Evolutionary conservation across 2,888 invertebrate species (phyloP), one percentile per base, ranked within the genome.

Genomic region (Chaitophorus viminalis): DNA sequence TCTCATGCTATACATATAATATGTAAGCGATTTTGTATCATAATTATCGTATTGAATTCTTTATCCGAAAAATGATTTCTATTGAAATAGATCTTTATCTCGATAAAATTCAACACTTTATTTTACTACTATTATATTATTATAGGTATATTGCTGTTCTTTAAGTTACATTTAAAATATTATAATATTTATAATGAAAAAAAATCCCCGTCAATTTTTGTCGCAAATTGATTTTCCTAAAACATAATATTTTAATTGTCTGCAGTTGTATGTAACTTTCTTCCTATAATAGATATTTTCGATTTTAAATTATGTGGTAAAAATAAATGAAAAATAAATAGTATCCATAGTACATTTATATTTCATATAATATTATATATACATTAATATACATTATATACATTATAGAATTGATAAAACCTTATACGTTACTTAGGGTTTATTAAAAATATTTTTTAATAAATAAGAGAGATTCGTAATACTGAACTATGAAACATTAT

Each of bases 401-500:
- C n/a, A n/a, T n/a, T n/a, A n/a, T n/a, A n/a, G n/a, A n/a, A 60
- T 60, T 60, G 2, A 21, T 72, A 31, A 54, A 18, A 33, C 54
- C 54, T 54, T 36, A 74, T 82, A 82, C 52, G 74, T 82, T 82
- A 54, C 18, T 9, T 82, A 82, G 74, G n/a, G 29, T 70, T 31
- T 33, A 25, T 60, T n/a, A n/a, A 21, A 60, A 60, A 25, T 21
- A 60, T 25, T 60, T 25, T 60, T 77, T 33, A 65, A 77, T n/a
- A 33, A n/a, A 39, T n/a, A 65, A 52, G 77, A 85, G 84, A 85
- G 84, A 85, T 85, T 85, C 76, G n/a, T 77, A 52, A 77, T 85
- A 85, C 76, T 85, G 68, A 85, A 68, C 77, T 77, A 76, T 85
- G 84, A 85, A 85, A 76, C 65, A 84, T 65, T 84, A 84, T 84